These are phyloP conservation scores for Agrilus planipennis DNA, from an alignment of 1,140 invertebrate genomes.

Conservation along the genomic window DNA sequence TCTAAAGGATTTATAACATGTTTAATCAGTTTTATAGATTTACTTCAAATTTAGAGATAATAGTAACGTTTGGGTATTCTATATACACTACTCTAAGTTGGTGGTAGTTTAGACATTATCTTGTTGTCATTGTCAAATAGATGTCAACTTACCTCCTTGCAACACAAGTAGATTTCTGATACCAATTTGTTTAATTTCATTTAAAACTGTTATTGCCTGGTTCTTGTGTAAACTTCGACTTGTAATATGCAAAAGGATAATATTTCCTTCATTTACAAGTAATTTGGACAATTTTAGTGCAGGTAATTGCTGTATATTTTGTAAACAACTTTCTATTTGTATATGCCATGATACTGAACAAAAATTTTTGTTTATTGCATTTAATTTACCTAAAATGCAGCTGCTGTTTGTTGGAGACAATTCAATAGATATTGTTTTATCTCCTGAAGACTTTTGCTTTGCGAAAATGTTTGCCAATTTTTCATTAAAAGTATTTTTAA, in stretches of 20 bases:
- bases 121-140: too few relatives aligned
- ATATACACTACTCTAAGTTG: too few relatives aligned
- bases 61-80: too few relatives aligned
- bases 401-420: background rate
- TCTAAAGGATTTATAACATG: background rate
- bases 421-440: constrained; percentile 4
- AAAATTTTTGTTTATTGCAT: background rate
- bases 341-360: constrained; percentile 1
- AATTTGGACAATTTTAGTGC: background rate
- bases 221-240: background rate
- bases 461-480: too few relatives aligned
- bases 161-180: background rate
- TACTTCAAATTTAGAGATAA: too few relatives aligned
- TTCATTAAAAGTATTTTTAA: too few relatives aligned
- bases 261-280: background rate
- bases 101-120: too few relatives aligned
- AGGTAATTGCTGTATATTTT: background rate
- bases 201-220: background rate
- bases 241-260: background rate
- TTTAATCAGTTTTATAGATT: background rate
- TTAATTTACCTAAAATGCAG: background rate
- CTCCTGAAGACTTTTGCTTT: background rate
- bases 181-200: background rate
- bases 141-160: background rate
- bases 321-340: background rate